These are phyloP conservation scores for Cirrhinus mrigala DNA, from an alignment of 2,797 vertebrate genomes.

Conservation along the genomic window DNA sequence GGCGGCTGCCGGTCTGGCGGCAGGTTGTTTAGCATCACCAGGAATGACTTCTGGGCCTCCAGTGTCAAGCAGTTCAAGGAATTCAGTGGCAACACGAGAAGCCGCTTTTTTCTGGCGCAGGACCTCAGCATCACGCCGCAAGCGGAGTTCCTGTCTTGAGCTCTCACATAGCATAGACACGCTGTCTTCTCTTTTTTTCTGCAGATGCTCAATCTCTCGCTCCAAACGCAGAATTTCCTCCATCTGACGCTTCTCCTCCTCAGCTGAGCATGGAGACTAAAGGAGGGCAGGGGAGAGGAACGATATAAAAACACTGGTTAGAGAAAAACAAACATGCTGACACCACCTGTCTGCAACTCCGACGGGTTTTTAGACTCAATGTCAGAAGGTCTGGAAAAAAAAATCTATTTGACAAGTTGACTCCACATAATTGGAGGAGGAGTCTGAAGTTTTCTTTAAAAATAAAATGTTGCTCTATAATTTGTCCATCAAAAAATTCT, in stretches of 20 bases:
- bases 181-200: conserved; percentile 87
- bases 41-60: conserved; percentile 64
- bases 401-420: not conserved
- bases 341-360: not conserved
- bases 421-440: not conserved
- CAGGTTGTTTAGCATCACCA: conserved; percentile 74
- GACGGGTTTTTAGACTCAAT: not conserved
- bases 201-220: conserved; percentile 89
- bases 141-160: conserved; percentile 85
- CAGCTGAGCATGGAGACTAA: conserved; percentile 64
- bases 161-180: conserved; percentile 87
- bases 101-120: conserved; percentile 91
- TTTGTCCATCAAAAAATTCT: not conserved
- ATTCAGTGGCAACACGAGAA: conserved; percentile 88
- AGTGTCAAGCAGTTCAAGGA: conserved; percentile 88
- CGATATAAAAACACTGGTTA: not conserved
- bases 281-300: not conserved
- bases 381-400: not conserved
- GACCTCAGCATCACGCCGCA: conserved; percentile 87
- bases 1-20: conserved; percentile 60
- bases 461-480: not conserved
- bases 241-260: conserved; percentile 87
- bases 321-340: not conserved
- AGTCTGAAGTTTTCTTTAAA: not conserved
- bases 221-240: conserved; percentile 92